Evolutionary conservation across 2,888 invertebrate species (phyloP), one percentile per base, ranked within the genome.

Genomic region (Protophormia terraenovae): DNA sequence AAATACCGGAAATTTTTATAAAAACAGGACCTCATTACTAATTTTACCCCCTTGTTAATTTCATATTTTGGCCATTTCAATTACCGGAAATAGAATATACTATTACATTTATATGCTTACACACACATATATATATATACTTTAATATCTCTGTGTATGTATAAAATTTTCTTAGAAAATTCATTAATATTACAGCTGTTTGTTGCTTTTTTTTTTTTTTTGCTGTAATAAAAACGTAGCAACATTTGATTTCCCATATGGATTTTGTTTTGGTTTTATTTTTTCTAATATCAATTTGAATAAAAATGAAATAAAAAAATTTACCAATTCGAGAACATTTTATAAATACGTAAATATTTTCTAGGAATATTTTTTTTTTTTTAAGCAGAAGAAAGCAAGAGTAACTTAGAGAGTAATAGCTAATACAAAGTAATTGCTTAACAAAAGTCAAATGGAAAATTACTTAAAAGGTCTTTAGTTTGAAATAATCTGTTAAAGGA

Each of bases 201-300:
- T 45, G 35, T 66, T 76, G 14, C n/a, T 45, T 1, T 16, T 35
- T 53, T 3, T n/a, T n/a, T n/a, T n/a, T n/a, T n/a, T n/a, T n/a
- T n/a, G n/a, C n/a, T 12, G 29, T 50, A 72, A 79, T 55, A 45
- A 55, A 64, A 66, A 50, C 29, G 22, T 53, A 66, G 41, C 27
- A 64, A 64, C 38, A 75, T 60, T 75, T 81, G 73, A 81, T 81
- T 75, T 81, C 81, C 81, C 81, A 81, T 60, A 81, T 75, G 81
- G 16, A 50, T 78, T 81, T 75, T 29, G 24, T 35, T 29, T 19
- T 12, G 35, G 41, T 55, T 66, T 41, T 29, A 19, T n/a, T n/a
- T n/a, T n/a, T n/a, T n/a, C n/a, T n/a, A n/a, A n/a, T 32, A 53
- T 53, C 22, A 69, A 78, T 69, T 55, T 64, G n/a, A 64, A 62